Conservation (phyloP, 2,888 invertebrate species). For the Drosophila lacicola region DNA sequence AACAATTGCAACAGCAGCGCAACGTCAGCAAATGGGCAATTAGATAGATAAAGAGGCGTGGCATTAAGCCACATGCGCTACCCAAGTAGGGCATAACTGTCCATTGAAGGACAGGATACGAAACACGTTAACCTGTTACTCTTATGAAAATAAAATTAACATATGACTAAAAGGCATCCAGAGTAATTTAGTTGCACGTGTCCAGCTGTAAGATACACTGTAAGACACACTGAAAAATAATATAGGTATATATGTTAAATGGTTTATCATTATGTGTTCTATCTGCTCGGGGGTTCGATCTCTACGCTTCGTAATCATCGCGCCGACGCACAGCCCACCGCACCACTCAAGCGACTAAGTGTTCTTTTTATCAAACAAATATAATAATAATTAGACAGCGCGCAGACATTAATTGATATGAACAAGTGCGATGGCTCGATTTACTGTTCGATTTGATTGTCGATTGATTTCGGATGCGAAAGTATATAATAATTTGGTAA, state of each 20-base stretch:
- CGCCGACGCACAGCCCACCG: too few relatives aligned
- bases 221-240: too few relatives aligned
- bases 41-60: slow-evolving; percentile 32
- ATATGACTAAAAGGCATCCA: too few relatives aligned
- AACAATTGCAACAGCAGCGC: slow-evolving; percentile 47
- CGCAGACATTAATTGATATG: slow-evolving; percentile 28
- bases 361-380: not conserved
- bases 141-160: too few relatives aligned
- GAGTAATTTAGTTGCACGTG: too few relatives aligned
- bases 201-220: too few relatives aligned
- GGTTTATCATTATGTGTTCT: too few relatives aligned
- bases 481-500: not conserved
- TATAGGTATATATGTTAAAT: too few relatives aligned
- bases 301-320: too few relatives aligned
- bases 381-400: slow-evolving; percentile 11
- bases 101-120: not conserved
- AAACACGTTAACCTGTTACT: not conserved
- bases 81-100: slow-evolving; percentile 6
- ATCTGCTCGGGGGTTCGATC: too few relatives aligned
- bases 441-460: not conserved
- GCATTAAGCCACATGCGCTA: not conserved
- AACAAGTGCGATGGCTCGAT: slow-evolving; percentile 10
- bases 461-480: slow-evolving; percentile 1
- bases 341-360: too few relatives aligned
- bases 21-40: slow-evolving; percentile 22